Conservation (phyloP, 2,113 vertebrate genomes). For the Mystacornis crossleyi region DNA sequence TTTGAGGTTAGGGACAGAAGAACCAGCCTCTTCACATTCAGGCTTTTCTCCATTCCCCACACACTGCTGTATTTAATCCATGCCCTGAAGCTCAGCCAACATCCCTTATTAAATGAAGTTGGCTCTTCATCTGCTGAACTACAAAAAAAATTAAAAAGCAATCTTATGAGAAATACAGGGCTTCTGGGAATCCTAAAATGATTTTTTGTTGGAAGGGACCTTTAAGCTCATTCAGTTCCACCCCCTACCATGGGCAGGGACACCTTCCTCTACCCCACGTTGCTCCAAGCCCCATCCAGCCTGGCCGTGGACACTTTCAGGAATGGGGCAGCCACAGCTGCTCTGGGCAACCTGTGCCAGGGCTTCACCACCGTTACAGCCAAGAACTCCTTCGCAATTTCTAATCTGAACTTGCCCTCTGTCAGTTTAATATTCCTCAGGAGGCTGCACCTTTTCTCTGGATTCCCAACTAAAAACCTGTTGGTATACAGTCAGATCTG, state of each 20-base stretch:
- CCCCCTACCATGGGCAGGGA: not conserved
- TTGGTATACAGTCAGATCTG: not conserved
- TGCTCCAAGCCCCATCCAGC: accelerated
- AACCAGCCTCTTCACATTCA: not conserved
- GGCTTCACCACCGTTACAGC: accelerated
- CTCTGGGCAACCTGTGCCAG: not conserved
- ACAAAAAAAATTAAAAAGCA: not conserved
- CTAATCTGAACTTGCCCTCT: not conserved
- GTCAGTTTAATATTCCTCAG: not conserved
- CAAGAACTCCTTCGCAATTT: accelerated
- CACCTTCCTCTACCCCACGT: accelerated
- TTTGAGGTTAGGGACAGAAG: not conserved
- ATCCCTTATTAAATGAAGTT: not conserved
- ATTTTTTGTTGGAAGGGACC: not conserved
- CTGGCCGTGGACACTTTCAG: not conserved
- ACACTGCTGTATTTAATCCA: not conserved
- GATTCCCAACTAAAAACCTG: not conserved
- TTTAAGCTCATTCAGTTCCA: not conserved
- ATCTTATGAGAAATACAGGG: not conserved
- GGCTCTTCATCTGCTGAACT: not conserved
- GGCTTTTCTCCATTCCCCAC: not conserved
- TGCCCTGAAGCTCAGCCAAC: not conserved
- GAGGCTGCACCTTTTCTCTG: not conserved
- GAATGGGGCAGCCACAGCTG: not conserved
- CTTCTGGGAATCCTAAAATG: not conserved